These are phyloP conservation scores for Anastrepha obliqua DNA, from an alignment of 1,140 invertebrate species.

Conservation along the genomic window DNA sequence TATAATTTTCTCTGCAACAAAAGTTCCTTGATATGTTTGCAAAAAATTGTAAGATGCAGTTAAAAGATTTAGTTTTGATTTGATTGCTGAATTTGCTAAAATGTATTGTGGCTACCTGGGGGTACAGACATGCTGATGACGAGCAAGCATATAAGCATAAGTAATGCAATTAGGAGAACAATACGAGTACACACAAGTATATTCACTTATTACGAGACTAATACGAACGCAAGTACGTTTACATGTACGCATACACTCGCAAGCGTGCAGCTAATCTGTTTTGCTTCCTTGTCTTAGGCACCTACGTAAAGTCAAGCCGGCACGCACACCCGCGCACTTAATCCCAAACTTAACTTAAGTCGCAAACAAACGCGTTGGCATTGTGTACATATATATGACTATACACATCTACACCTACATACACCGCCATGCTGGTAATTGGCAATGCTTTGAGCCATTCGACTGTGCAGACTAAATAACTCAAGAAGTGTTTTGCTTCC, in stretches of 20 bases:
- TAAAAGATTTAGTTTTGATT: neutral
- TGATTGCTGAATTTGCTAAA: neutral
- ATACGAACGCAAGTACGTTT: neutral
- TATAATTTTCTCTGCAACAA: too few relatives aligned
- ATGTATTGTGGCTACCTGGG: neutral
- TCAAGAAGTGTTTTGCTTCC: neutral
- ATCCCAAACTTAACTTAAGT: constrained; percentile 12
- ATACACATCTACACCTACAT: neutral
- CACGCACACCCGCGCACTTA: neutral
- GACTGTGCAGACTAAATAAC: neutral
- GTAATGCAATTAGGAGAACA: constrained; percentile 14
- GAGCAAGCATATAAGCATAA: neutral
- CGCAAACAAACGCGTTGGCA: neutral
- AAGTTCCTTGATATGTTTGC: too few relatives aligned
- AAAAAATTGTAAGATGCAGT: neutral
- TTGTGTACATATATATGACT: neutral
- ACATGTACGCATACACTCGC: neutral
- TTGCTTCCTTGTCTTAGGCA: neutral
- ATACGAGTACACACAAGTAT: neutral
- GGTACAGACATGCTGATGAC: neutral
- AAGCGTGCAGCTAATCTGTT: neutral
- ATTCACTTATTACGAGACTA: neutral
- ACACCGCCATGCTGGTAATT: neutral
- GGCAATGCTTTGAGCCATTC: neutral
- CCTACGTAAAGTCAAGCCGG: neutral